These are phyloP conservation scores for Mus minutoides DNA, from an alignment of 2,797 vertebrate genomes.

Conservation along the genomic window DNA sequence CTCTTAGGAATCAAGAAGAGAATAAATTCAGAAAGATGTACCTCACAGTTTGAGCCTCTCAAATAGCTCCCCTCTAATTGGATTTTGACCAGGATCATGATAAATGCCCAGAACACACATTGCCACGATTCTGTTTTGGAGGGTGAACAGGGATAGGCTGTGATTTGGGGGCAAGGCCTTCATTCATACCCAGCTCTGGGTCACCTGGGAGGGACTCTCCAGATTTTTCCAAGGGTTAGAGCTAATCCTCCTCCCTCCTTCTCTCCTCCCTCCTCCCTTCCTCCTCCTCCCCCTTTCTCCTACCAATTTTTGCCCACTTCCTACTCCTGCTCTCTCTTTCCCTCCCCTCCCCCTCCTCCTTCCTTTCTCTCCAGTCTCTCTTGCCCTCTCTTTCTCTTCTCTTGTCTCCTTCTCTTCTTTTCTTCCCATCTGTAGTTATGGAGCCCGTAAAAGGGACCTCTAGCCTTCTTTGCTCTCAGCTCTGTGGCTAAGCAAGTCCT, in stretches of 20 bases:
- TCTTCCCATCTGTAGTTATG: background rate
- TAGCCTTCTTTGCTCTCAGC: background rate
- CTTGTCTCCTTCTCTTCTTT: rapidly evolving
- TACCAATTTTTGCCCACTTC: too few species aligned
- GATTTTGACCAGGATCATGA: background rate
- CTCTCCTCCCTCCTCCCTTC: background rate
- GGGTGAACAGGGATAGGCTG: background rate
- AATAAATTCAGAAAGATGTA: background rate
- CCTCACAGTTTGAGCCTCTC: background rate
- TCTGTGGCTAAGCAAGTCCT: background rate
- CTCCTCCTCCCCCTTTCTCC: too few species aligned
- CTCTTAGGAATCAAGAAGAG: background rate
- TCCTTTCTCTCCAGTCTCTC: background rate
- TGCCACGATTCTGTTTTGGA: background rate
- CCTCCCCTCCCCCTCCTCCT: rapidly evolving
- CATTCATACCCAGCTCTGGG: background rate
- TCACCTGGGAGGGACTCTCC: background rate
- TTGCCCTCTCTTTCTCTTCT: too few species aligned
- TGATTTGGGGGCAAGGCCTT: background rate
- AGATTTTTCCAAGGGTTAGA: background rate
- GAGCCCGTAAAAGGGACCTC: background rate
- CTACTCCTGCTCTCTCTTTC: too few species aligned
- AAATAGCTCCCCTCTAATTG: background rate
- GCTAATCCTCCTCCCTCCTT: background rate
- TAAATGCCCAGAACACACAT: background rate